Evolutionary conservation across 2,797 vertebrate genomes (phyloP).

Genomic region (Todus mexicanus): DNA sequence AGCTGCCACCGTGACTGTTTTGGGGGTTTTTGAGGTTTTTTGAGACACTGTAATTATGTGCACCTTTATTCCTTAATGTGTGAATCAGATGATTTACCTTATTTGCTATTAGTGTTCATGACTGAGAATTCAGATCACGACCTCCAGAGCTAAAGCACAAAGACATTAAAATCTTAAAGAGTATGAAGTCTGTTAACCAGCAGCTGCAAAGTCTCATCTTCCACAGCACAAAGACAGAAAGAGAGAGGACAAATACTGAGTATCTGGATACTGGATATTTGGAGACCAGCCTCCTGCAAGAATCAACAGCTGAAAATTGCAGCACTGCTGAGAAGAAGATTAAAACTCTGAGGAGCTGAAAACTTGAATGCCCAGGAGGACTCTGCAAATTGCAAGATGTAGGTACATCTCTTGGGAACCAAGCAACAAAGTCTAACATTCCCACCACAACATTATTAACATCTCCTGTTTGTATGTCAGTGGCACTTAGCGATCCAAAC

Average conservation of each 20-base stretch:
- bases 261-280: not conserved
- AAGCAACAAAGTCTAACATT: not conserved
- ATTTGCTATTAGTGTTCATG: not conserved
- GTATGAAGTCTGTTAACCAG: not conserved
- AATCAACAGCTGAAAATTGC: slow-evolving; percentile 39
- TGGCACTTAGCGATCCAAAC: slow-evolving; percentile 20
- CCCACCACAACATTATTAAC: not conserved
- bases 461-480: slow-evolving; percentile 2
- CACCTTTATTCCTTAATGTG: not conserved
- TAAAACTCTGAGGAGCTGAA: not conserved
- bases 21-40: not conserved
- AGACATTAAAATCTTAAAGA: not conserved
- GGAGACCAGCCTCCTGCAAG: not conserved
- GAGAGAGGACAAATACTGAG: not conserved
- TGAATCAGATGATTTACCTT: not conserved
- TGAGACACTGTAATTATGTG: not conserved
- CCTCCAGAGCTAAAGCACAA: not conserved
- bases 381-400: not conserved
- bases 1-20: not conserved
- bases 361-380: not conserved
- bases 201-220: slow-evolving; percentile 51
- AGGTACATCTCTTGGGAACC: not conserved
- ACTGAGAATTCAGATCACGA: not conserved
- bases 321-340: slow-evolving; percentile 5
- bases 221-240: not conserved